Evolutionary conservation across 2,113 vertebrate genomes (phyloP).

Genomic region (Calidris pygmaea): DNA sequence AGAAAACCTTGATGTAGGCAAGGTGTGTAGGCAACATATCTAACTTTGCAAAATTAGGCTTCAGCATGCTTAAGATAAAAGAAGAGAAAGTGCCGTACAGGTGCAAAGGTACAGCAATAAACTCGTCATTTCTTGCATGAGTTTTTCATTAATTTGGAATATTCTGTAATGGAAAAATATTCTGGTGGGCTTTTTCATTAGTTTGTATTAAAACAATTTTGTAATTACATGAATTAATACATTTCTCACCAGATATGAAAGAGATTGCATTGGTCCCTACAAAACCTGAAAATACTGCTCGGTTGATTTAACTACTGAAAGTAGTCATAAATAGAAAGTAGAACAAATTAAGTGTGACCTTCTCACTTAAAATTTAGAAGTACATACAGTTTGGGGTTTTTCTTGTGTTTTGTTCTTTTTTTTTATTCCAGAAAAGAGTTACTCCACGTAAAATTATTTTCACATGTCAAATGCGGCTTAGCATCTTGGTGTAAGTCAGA

Average conservation of each 20-base stretch:
- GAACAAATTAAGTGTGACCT: constrained; percentile 4
- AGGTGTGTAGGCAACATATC: background rate
- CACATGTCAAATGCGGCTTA: background rate
- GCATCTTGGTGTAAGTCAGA: constrained; percentile 10
- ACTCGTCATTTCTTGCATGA: background rate
- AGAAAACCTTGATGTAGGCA: background rate
- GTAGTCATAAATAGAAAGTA: background rate
- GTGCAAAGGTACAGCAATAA: background rate
- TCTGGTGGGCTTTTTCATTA: background rate
- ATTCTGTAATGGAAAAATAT: background rate
- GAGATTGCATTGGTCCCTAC: background rate
- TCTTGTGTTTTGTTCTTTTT: background rate
- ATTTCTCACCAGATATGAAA: background rate
- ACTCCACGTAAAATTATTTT: constrained; percentile 12
- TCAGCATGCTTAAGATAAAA: background rate
- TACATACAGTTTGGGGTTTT: background rate
- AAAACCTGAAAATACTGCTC: constrained; percentile 28
- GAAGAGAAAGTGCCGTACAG: background rate
- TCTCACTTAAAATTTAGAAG: background rate
- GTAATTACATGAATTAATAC: background rate
- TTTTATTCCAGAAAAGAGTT: constrained; percentile 6
- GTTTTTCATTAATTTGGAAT: background rate
- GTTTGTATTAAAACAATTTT: background rate
- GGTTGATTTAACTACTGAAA: constrained; percentile 7
- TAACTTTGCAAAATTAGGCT: background rate